Conservation (phyloP, 2,113 vertebrate genomes). For the Motacilla alba region DNA sequence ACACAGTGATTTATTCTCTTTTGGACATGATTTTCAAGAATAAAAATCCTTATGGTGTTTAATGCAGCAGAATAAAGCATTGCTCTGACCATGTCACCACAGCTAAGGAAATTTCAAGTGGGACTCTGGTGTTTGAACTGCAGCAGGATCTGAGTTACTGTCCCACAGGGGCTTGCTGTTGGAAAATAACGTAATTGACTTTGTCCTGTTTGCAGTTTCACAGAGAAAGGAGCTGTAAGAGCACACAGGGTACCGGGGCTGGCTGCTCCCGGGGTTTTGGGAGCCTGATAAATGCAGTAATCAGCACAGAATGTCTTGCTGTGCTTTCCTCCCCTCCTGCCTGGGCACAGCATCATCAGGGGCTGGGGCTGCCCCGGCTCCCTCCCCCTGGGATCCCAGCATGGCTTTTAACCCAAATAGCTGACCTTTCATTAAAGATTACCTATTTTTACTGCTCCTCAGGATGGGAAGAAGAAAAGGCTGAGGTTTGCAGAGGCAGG, state of each 20-base stretch:
- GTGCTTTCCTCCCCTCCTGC: background rate
- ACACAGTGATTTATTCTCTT: background rate
- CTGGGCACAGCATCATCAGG: background rate
- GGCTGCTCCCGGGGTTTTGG: background rate
- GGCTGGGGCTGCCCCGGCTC: background rate
- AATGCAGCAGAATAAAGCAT: background rate
- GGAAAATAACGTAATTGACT: constrained; percentile 37
- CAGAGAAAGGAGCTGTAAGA: background rate
- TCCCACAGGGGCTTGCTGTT: background rate
- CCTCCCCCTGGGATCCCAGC: background rate
- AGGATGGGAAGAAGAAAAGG: background rate
- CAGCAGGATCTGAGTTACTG: constrained; percentile 14
- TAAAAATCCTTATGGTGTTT: background rate
- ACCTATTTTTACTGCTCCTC: constrained; percentile 46
- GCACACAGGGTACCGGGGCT: background rate
- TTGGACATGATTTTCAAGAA: background rate
- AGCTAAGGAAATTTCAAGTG: background rate
- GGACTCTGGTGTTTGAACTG: background rate
- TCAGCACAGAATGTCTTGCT: background rate
- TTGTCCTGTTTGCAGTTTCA: constrained; percentile 30
- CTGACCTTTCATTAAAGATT: constrained; percentile 54
- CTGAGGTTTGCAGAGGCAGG: background rate
- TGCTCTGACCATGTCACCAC: background rate
- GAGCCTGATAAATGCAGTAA: constrained; percentile 4
- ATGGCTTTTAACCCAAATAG: constrained; percentile 22